phyloP scores from a whole-genome alignment of 2,797 vertebrate genomes.

The Pangasius mekongensis region DNA sequence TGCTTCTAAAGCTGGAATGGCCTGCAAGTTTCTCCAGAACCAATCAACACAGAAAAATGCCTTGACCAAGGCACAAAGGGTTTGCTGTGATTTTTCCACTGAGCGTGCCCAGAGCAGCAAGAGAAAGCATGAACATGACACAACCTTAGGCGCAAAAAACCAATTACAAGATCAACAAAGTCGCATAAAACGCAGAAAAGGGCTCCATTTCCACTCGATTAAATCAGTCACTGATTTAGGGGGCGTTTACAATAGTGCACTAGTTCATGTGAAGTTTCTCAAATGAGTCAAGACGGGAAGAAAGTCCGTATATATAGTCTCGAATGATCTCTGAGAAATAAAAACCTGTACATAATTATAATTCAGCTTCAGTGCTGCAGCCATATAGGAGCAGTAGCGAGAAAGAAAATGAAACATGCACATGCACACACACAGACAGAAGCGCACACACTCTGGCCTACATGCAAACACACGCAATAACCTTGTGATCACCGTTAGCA shows the following conservation, averaged over 20 bases:
- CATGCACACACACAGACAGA: background rate
- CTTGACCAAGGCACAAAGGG: conserved; percentile 60
- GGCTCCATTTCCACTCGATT: background rate
- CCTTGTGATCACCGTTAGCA: conserved; percentile 43
- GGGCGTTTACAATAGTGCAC: background rate
- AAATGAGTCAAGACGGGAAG: background rate
- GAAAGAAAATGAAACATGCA: background rate
- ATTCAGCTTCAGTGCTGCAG: background rate
- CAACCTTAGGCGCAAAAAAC: conserved; percentile 54
- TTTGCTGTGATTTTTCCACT: conserved; percentile 63
- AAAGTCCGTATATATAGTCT: background rate
- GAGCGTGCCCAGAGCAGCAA: conserved; percentile 52
- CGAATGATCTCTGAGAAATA: background rate
- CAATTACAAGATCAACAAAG: conserved; percentile 35
- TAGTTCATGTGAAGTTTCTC: background rate
- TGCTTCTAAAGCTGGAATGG: conserved; percentile 47
- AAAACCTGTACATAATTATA: background rate
- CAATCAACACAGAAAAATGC: conserved; percentile 59
- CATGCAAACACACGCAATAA: conserved; percentile 4
- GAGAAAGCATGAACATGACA: conserved; percentile 53
- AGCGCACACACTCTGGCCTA: conserved; percentile 2
- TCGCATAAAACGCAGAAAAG: background rate
- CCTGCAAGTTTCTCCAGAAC: conserved; percentile 53
- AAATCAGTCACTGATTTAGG: background rate
- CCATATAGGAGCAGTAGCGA: background rate